A percentile compares a stretch with the other conserved stretches of the same genome.
phyloP scores from a whole-genome alignment of 2,113 vertebrate genomes.

The Amazona guildingii region DNA sequence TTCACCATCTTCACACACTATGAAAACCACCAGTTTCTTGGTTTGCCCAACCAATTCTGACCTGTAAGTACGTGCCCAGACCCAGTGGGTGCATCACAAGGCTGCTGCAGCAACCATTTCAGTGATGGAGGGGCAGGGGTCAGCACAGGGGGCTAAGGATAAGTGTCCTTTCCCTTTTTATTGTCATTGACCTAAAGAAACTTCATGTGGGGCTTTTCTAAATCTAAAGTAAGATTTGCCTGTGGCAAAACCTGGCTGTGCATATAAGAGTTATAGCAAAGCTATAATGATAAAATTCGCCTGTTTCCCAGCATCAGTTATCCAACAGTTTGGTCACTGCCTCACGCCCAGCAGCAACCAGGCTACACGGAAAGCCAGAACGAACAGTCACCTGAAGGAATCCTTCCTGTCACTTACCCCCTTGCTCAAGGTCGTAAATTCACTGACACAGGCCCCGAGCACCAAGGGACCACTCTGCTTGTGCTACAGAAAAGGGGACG shows the following conservation, averaged over 20 bases:
- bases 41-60: too few species aligned
- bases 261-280: not conserved
- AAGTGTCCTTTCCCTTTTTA: too few species aligned
- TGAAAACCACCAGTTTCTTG: fast-evolving
- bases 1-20: not conserved
- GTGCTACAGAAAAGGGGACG: fast-evolving
- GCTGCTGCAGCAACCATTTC: not conserved
- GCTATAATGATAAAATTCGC: not conserved
- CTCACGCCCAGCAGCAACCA: fast-evolving
- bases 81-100: not conserved
- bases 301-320: not conserved
- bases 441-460: fast-evolving
- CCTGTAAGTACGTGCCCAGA: not conserved
- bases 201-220: fast-evolving
- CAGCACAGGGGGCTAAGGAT: not conserved
- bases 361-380: too few species aligned
- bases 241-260: not conserved
- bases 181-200: not conserved
- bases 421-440: fast-evolving
- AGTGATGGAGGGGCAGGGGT: not conserved
- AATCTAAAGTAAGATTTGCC: not conserved
- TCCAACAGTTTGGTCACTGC: not conserved
- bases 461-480: too few species aligned
- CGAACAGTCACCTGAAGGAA: not conserved
- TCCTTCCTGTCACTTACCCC: fast-evolving